Percentiles rank a stretch among this genome's conserved stretches.
These are phyloP conservation scores for Aphelinus atriplicis DNA, from an alignment of 1,140 invertebrate genomes.

Conservation along the genomic window DNA sequence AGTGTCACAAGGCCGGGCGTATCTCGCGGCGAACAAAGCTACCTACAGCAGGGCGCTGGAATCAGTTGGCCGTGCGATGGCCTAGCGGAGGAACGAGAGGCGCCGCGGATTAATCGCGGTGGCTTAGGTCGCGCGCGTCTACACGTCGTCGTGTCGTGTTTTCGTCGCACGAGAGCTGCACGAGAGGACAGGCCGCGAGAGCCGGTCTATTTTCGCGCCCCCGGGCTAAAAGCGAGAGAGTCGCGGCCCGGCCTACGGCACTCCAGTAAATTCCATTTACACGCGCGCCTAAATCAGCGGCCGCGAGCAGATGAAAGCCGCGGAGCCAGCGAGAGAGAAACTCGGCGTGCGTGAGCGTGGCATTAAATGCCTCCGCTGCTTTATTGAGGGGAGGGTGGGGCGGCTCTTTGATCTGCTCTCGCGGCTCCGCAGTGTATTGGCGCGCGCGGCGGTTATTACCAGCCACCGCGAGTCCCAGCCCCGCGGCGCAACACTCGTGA, in stretches of 20 bases:
- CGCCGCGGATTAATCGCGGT: conserved; percentile 34
- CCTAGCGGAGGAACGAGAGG: background rate
- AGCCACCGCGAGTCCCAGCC: background rate
- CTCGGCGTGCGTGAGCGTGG: conserved; percentile 8
- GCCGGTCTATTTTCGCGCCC: conserved; percentile 16
- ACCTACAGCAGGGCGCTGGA: background rate
- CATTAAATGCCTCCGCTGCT: conserved; percentile 16
- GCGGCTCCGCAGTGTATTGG: background rate
- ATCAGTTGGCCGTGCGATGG: background rate
- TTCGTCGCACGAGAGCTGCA: conserved; percentile 8
- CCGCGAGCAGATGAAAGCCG: conserved; percentile 35
- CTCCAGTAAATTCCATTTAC: conserved; percentile 46
- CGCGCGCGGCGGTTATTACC: too few relatives aligned
- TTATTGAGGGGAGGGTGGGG: conserved; percentile 10
- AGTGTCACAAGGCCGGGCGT: too few relatives aligned
- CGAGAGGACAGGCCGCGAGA: background rate
- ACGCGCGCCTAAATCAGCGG: conserved; percentile 42
- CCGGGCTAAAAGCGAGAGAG: background rate
- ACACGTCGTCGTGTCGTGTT: conserved; percentile 16
- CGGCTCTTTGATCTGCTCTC: conserved; percentile 28
- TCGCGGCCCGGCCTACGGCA: background rate
- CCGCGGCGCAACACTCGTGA: too few relatives aligned
- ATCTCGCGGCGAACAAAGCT: conserved; percentile 5
- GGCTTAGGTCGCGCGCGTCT: background rate
- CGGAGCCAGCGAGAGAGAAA: background rate